Percentiles rank a stretch among this genome's conserved stretches.
Evolutionary conservation across 1,140 invertebrate species (phyloP).

Genomic region (Orius insidiosus): DNA sequence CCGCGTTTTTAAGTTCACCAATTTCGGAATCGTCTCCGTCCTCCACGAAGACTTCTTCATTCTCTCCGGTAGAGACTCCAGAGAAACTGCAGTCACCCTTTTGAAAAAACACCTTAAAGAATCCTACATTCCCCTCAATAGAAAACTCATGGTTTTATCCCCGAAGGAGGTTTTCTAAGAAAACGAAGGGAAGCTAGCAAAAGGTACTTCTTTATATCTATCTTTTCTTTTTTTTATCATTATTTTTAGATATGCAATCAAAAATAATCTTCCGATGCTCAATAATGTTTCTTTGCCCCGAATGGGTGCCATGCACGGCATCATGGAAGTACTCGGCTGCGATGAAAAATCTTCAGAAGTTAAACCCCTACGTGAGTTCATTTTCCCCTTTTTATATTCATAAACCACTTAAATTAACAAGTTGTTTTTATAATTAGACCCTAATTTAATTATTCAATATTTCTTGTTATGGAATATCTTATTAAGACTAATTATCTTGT

Average conservation of each 20-base stretch:
- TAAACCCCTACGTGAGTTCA: no score
- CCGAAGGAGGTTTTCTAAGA: slow-evolving; percentile 83
- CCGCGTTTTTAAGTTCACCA: slow-evolving; percentile 82
- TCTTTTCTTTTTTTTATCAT: slow-evolving; percentile 13
- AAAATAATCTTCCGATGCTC: slow-evolving; percentile 68
- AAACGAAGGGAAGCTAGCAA: slow-evolving; percentile 75
- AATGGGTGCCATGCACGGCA: slow-evolving; percentile 69
- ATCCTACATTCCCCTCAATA: slow-evolving; percentile 51
- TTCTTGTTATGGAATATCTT: no score
- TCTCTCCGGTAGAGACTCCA: slow-evolving; percentile 55
- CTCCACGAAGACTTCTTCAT: slow-evolving; percentile 93
- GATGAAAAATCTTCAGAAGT: background rate
- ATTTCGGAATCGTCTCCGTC: slow-evolving; percentile 84
- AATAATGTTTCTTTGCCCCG: slow-evolving; percentile 78
- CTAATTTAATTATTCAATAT: no score
- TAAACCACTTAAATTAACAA: no score
- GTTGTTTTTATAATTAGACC: no score
- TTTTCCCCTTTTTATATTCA: no score
- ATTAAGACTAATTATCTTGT: no score
- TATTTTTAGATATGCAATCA: slow-evolving; percentile 52
- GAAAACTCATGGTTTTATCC: slow-evolving; percentile 82
- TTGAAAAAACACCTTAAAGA: slow-evolving; percentile 53
- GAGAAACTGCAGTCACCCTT: slow-evolving; percentile 53
- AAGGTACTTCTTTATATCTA: slow-evolving; percentile 29
- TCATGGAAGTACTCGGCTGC: slow-evolving; percentile 43